Percentiles rank a stretch among this genome's conserved stretches.
These are phyloP conservation scores for Myotis brandtii DNA, from an alignment of 2,113 vertebrate genomes.

Conservation along the genomic window DNA sequence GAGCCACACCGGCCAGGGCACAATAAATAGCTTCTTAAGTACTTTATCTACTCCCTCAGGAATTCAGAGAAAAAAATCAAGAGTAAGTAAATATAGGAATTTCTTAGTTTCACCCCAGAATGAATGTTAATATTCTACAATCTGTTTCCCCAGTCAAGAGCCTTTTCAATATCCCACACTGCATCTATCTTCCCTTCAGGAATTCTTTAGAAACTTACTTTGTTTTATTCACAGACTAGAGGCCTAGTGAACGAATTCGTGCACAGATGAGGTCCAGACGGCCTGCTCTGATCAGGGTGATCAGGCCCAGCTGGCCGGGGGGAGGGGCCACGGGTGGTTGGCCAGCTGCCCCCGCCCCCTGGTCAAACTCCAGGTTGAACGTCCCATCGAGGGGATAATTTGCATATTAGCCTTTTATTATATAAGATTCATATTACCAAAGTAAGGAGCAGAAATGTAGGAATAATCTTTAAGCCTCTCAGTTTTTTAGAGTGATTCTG, in stretches of 20 bases:
- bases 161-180: not conserved
- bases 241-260: too few species aligned
- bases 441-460: not conserved
- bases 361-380: too few species aligned
- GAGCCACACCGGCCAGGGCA: too few species aligned
- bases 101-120: constrained; percentile 2
- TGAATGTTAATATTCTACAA: not conserved
- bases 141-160: not conserved
- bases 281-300: too few species aligned
- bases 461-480: not conserved
- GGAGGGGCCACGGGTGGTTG: too few species aligned
- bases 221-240: not conserved
- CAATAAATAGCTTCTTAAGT: constrained; percentile 3
- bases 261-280: too few species aligned
- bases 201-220: not conserved
- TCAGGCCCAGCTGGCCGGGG: too few species aligned
- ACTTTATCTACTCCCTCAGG: not conserved
- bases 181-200: not conserved
- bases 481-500: not conserved
- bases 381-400: too few species aligned
- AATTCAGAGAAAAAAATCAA: not conserved
- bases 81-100: not conserved
- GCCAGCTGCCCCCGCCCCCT: too few species aligned
- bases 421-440: not conserved
- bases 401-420: too few species aligned